phyloP scores from a whole-genome alignment of 2,113 vertebrate species.

The Pionites leucogaster region DNA sequence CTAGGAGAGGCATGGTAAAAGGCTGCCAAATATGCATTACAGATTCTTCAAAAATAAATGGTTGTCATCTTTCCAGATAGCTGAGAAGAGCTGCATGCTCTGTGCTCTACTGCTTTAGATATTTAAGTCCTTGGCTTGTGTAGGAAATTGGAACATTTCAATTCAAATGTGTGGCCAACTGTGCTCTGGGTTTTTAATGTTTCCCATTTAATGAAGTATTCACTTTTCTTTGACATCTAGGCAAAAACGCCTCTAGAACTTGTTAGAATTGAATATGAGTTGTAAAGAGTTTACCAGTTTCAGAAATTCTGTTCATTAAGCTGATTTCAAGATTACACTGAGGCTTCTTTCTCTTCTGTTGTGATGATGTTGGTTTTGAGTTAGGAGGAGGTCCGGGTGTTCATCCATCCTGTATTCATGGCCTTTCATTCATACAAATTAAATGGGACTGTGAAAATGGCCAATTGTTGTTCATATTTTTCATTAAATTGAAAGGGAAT shows the following conservation, averaged over 20 bases:
- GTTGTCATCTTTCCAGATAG: conserved; percentile 36
- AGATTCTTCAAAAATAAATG: not conserved
- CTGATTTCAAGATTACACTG: not conserved
- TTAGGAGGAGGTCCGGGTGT: not conserved
- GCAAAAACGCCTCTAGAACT: not conserved
- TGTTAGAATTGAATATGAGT: not conserved
- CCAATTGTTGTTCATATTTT: not conserved
- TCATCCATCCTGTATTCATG: not conserved
- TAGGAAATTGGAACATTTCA: conserved; percentile 22
- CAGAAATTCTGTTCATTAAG: not conserved
- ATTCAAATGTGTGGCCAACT: conserved; percentile 5
- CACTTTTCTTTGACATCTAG: conserved; percentile 4
- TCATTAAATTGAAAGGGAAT: not conserved
- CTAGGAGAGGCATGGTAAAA: conserved; percentile 1
- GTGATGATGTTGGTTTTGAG: not conserved
- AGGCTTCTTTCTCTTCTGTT: not conserved
- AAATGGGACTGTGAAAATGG: not conserved
- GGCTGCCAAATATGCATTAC: not conserved
- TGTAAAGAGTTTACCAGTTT: not conserved
- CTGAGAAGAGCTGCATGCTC: conserved; percentile 5
- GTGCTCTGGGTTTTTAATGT: conserved; percentile 25
- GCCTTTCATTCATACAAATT: not conserved
- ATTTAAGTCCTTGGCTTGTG: conserved; percentile 26
- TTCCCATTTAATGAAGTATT: conserved; percentile 4
- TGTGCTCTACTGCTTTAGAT: not conserved